Conservation (phyloP, 2,797 vertebrate species). For the Anguilla pacifica region DNA sequence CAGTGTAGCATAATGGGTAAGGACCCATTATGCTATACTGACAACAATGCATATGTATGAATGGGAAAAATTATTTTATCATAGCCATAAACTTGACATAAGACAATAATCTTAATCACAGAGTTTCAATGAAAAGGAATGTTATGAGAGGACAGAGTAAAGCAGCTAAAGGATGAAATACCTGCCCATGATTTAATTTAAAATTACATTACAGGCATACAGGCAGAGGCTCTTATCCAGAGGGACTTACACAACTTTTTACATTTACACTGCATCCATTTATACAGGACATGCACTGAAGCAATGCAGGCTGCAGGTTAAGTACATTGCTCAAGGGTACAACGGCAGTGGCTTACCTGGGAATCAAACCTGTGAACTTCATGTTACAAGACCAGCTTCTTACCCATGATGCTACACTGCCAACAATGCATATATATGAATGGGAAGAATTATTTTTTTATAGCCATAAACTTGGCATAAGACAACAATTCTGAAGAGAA, state of each 20-base stretch:
- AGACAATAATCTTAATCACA: slow-evolving; percentile 49
- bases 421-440: slow-evolving; percentile 38
- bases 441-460: slow-evolving; percentile 43
- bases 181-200: slow-evolving; percentile 83
- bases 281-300: too few relatives aligned
- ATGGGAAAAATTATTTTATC: slow-evolving; percentile 43
- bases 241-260: too few relatives aligned
- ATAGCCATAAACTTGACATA: slow-evolving; percentile 37
- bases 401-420: too few relatives aligned
- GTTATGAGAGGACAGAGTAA: slow-evolving; percentile 73
- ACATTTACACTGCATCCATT: too few relatives aligned
- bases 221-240: too few relatives aligned
- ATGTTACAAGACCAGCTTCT: too few relatives aligned
- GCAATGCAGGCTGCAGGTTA: too few relatives aligned
- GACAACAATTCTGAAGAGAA: slow-evolving; percentile 22
- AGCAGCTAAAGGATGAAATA: slow-evolving; percentile 70
- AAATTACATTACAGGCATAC: slow-evolving; percentile 32
- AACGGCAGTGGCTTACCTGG: too few relatives aligned
- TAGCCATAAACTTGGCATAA: slow-evolving; percentile 37
- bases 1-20: slow-evolving; percentile 3
- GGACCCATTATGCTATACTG: too few relatives aligned
- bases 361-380: too few relatives aligned
- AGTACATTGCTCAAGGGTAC: too few relatives aligned
- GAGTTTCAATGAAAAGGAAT: slow-evolving; percentile 76
- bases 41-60: slow-evolving; percentile 37